Base-by-base conservation (phyloP, 2,797 vertebrate genomes). In the Siniperca obscura region DNA sequence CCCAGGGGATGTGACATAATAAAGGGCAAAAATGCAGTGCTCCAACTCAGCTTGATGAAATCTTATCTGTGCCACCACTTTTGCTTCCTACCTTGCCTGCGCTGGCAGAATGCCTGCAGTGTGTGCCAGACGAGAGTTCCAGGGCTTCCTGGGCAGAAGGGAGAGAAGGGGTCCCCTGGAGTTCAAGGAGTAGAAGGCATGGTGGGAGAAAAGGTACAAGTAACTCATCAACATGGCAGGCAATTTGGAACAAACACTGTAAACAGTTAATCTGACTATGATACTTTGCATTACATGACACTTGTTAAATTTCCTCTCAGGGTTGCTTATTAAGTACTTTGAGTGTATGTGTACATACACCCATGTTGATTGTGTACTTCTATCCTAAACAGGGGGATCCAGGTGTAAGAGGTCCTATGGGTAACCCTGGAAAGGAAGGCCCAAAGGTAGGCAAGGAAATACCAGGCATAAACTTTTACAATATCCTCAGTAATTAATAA, bases 401-500 rank as follows among this genome's bases (percentile, higher is more conserved):
- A 68, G 98, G 98, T 55, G 93, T 95, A 50, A 96, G 97, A 91
- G 98, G 98, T 77, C 97, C 97, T 50, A 95, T 96, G 82, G 98
- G 98, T 86, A 96, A 97, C 83, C 98, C 98, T 64, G 98, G 98
- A 8, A 98, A 97, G 95, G 98, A 99, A 89, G 98, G 98, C 46
- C 97, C 97, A 78, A 99, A 99, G 96, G 98, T 99, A 96, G 91
- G 84, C 64, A 52, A 36, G 36, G 4, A 52, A 66, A 82, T 74
- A 19, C 53, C 6, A 8, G 5, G 2, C 0, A 3, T 56, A n/a
- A n/a, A n/a, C n/a, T n/a, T n/a, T n/a, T n/a, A n/a, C n/a, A 68
- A 74, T 38, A 82, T 16, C 9, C 4, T 25, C 40, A 46, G 0
- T 52, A 46, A 62, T 74, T 60, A 36, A 64, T 38, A 25, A 68